Base-by-base conservation (phyloP, 2,797 vertebrate genomes). In the Orestias chungarensis region DNA sequence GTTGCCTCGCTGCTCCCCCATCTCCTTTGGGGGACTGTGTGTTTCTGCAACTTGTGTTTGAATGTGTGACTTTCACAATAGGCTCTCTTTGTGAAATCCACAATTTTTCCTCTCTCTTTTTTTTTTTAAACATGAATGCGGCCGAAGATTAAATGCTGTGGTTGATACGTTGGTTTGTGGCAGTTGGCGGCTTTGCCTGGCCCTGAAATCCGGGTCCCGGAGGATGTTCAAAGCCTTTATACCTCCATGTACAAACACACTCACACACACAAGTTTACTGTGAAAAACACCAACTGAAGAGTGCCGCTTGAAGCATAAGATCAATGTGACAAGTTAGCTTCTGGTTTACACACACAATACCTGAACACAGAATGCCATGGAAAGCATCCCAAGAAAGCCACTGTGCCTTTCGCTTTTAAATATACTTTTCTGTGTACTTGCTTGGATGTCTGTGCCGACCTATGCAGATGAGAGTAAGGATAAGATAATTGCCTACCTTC, bases 401-500 rank as follows among this genome's bases (percentile, higher is more conserved):
- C 66, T 38, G 11, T 68, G 71, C 25, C 55, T 85, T 76, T 70
- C 79, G 44, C 59, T 74, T 82, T 69, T 66, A 84, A 84, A 88
- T 86, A 80, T 65, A 59, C 61, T 44, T 68, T 11, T 62, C 27
- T 64, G 33, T 69, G 23, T 70, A 43, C 71, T 35, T 72, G 23
- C 42, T 47, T 61, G 55, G 25, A 46, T 71, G 20, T 67, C 54
- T 83, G 49, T 80, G 73, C 55, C 43, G 64, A 82, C 47, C 83
- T 78, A 80, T 84, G 82, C 80, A 84, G 75, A 78, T 69, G 68
- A 74, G 68, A 47, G 44, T 66, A 82, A 82, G 84, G 82, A 86
- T 88, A 86, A 82, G 87, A 88, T 89, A 89, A 90, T 87, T 83
- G 84, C 17, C 0, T 67, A 78, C 83, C 86, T 84, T 84, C 71